Conservation (phyloP, 1,140 invertebrate genomes). For the Drosophila tani region DNA sequence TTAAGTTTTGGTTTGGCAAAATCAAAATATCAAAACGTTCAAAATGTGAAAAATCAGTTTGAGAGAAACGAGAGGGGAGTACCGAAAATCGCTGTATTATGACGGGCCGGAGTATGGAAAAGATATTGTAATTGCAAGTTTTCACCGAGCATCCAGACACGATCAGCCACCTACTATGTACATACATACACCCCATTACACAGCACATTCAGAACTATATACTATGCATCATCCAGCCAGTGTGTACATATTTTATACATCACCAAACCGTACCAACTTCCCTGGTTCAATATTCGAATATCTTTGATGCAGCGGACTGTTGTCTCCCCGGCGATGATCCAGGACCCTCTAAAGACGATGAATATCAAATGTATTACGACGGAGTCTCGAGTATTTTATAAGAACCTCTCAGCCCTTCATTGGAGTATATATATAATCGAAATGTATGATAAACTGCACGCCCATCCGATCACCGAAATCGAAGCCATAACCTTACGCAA, state of each 20-base stretch:
- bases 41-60: constrained; percentile 55
- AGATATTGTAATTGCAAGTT: constrained; percentile 78
- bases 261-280: constrained; percentile 42
- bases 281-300: constrained; percentile 68
- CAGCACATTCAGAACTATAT: constrained; percentile 34
- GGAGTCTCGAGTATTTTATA: constrained; percentile 79
- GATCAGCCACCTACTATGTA: constrained; percentile 20
- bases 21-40: constrained; percentile 46
- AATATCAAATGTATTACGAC: constrained; percentile 75
- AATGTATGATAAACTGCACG: constrained; percentile 49
- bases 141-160: constrained; percentile 31
- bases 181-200: constrained; percentile 14
- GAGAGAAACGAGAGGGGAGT: constrained; percentile 11
- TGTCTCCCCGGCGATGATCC: constrained; percentile 43
- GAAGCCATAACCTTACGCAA: constrained; percentile 31
- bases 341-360: constrained; percentile 32
- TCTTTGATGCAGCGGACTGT: constrained; percentile 63
- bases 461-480: constrained; percentile 31
- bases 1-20: constrained; percentile 15
- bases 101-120: constrained; percentile 62
- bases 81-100: constrained; percentile 54
- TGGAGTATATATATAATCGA: constrained; percentile 35
- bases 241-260: constrained; percentile 36
- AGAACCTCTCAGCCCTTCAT: constrained; percentile 47
- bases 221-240: constrained; percentile 20